phyloP scores from a whole-genome alignment of 2,113 vertebrate species.

The Psilopsiagon aymara region DNA sequence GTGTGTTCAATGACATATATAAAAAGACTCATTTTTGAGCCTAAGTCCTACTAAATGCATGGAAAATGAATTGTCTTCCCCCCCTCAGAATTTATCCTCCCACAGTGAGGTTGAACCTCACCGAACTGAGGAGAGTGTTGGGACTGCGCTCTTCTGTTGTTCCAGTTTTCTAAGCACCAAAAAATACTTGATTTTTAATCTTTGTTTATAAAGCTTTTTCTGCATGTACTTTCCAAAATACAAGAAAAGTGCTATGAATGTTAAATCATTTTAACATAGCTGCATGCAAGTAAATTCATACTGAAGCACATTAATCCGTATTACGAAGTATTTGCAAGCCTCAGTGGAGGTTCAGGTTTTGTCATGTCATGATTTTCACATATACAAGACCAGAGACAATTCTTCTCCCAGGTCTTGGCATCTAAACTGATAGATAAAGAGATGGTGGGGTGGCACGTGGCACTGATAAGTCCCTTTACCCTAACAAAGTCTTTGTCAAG shows the following conservation, averaged over 20 bases:
- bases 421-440: neutral
- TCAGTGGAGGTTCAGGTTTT: neutral
- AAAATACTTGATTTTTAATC: neutral
- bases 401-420: neutral
- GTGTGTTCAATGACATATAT: neutral
- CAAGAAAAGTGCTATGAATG: neutral
- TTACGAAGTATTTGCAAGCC: neutral
- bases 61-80: neutral
- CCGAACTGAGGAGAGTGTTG: neutral
- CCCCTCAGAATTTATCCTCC: neutral
- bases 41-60: neutral
- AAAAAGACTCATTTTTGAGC: neutral
- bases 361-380: neutral
- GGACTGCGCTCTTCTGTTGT: neutral
- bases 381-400: neutral
- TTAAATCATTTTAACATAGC: neutral
- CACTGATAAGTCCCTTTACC: neutral
- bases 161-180: neutral
- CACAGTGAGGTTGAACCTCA: neutral
- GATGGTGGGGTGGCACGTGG: neutral
- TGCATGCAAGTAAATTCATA: neutral
- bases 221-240: neutral
- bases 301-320: neutral
- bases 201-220: neutral
- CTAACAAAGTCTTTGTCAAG: neutral